Conservation (phyloP, 1,140 invertebrate species). For the Scaptomyza graminum region DNA sequence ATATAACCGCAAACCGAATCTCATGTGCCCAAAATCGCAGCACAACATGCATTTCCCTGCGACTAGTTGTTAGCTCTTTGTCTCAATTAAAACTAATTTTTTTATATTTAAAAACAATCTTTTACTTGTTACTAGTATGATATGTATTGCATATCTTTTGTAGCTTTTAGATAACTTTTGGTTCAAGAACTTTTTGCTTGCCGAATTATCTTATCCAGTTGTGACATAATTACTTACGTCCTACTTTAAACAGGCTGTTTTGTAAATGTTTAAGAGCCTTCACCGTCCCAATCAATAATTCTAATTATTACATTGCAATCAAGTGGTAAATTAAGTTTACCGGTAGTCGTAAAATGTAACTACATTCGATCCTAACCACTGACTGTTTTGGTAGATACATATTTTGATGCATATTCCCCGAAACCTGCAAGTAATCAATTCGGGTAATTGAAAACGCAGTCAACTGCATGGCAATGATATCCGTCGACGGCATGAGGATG, state of each 20-base stretch:
- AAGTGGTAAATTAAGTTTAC: neutral
- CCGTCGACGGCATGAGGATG: slow-evolving; percentile 15
- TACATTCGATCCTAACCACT: neutral
- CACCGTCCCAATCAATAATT: neutral
- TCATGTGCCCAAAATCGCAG: slow-evolving; percentile 69
- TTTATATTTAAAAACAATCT: too few species aligned
- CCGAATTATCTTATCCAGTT: too few species aligned
- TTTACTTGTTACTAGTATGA: too few species aligned
- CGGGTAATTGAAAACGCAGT: slow-evolving; percentile 49
- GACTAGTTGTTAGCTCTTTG: slow-evolving; percentile 49
- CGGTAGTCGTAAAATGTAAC: neutral
- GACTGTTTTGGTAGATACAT: neutral
- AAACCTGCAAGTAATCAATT: slow-evolving; percentile 21
- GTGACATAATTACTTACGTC: too few species aligned
- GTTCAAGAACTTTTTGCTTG: too few species aligned
- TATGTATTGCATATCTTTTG: too few species aligned
- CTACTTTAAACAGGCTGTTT: too few species aligned
- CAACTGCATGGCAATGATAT: slow-evolving; percentile 36
- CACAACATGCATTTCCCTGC: slow-evolving; percentile 35
- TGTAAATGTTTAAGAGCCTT: too few species aligned
- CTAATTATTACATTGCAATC: neutral
- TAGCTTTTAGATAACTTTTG: too few species aligned
- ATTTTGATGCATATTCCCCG: neutral
- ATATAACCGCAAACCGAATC: slow-evolving; percentile 68
- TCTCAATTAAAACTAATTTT: slow-evolving; percentile 10